These are phyloP conservation scores for Amia ocellicauda DNA, from an alignment of 2,113 vertebrate genomes.

Conservation along the genomic window DNA sequence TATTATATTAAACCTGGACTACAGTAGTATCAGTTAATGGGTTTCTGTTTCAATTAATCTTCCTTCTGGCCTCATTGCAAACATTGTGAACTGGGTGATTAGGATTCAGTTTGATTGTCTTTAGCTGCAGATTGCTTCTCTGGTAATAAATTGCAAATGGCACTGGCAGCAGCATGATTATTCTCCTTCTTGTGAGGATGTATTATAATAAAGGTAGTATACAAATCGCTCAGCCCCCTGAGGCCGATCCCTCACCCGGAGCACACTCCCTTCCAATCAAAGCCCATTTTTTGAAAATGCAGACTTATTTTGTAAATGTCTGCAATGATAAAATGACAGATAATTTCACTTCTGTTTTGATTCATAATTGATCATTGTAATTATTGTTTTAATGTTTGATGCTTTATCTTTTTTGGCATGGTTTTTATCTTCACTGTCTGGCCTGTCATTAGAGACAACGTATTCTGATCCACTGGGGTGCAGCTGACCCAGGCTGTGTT, in stretches of 20 bases:
- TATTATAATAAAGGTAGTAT: background rate
- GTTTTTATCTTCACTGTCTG: slow-evolving; percentile 11
- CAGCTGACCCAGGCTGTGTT: too few relatives aligned
- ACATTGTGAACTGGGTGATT: background rate
- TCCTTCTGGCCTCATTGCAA: background rate
- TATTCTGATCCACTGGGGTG: too few relatives aligned
- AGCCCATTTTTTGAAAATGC: too few relatives aligned
- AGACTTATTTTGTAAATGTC: too few relatives aligned
- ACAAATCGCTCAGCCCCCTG: background rate
- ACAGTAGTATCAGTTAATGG: background rate
- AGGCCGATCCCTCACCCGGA: background rate
- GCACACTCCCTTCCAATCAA: background rate
- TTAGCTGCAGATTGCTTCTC: background rate
- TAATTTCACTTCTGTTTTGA: background rate
- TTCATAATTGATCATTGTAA: background rate
- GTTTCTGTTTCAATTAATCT: slow-evolving; percentile 1
- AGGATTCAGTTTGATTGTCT: slow-evolving; percentile 8
- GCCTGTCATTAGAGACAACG: too few relatives aligned
- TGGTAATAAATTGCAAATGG: background rate
- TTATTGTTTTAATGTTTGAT: background rate
- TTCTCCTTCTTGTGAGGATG: background rate
- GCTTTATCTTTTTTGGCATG: background rate
- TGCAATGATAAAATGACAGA: background rate
- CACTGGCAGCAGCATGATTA: background rate
- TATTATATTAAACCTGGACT: too few relatives aligned